Evolutionary conservation across 2,797 vertebrate genomes (phyloP), one percentile per base, ranked within the genome.

Genomic region (Acanthiza pusilla): DNA sequence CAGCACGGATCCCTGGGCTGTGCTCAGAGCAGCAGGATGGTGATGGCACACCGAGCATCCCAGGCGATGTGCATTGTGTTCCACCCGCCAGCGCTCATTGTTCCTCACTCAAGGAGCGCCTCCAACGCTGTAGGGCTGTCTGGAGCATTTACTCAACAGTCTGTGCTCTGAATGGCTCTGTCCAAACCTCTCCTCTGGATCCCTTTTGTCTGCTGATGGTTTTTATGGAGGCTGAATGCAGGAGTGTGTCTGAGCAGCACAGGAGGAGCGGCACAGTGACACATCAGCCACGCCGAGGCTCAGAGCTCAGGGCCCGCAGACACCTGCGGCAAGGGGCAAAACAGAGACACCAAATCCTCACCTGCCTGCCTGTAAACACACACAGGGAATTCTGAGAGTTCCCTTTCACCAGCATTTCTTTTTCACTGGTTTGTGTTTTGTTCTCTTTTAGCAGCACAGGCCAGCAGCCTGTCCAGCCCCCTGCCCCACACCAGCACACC

Each of bases 181-280:
- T 77, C 93, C 93, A 89, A 77, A 92, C 81, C 80, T 90, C 94
- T 94, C 42, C 61, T 94, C 62, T 80, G 89, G 88, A 93, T 77
- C 80, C 38, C 74, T 88, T 90, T 91, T 94, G 67, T 94, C 53
- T 94, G 80, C 80, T 83, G 83, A n/a, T 77, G 85, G 71, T 62
- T 85, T 5, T 2, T n/a, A 4, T 30, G 43, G 84, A 79, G 57
- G 94, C 85, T 57, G 83, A 92, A 91, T 4, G 75, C 76, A 19
- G 50, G 38, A 67, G 63, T 81, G 50, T 26, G 45, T 67, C 45
- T 43, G 29, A 32, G 74, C 71, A 76, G 45, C 36, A 36, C 92
- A 7, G 55, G 63, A 67, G 38, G 29, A 94, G 84, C 58, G 32
- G 89, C 62, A 6, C 58, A 14, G 22, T 20, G 85, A 38, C 38